These are phyloP conservation scores for Phasia obesa DNA, from an alignment of 2,888 invertebrate genomes.

Conservation along the genomic window DNA sequence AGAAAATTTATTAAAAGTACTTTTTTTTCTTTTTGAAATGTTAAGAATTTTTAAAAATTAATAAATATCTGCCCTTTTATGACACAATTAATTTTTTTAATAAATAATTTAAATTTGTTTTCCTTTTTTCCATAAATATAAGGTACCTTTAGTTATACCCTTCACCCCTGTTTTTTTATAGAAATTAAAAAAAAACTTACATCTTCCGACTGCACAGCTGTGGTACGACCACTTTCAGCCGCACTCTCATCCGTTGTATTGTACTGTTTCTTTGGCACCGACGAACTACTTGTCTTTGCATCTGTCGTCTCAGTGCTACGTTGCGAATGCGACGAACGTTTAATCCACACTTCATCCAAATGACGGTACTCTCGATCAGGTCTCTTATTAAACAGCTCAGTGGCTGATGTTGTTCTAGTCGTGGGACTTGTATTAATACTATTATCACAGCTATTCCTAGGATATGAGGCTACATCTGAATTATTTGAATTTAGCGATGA, in stretches of 20 bases:
- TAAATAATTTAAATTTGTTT: too few species aligned
- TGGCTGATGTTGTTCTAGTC: background rate
- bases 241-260: slow-evolving; percentile 75
- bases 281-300: slow-evolving; percentile 30
- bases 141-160: background rate
- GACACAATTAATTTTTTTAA: too few species aligned
- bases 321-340: slow-evolving; percentile 70
- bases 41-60: too few species aligned
- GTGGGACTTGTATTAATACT: slow-evolving; percentile 61
- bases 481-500: slow-evolving; percentile 76
- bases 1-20: too few species aligned
- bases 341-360: slow-evolving; percentile 80
- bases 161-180: background rate
- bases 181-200: slow-evolving; percentile 75
- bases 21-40: too few species aligned
- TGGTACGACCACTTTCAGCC: slow-evolving; percentile 72
- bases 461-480: slow-evolving; percentile 55
- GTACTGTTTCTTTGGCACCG: slow-evolving; percentile 72
- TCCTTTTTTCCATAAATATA: background rate
- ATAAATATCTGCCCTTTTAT: too few species aligned
- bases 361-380: slow-evolving; percentile 71
- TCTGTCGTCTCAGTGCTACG: background rate
- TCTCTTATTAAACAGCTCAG: slow-evolving; percentile 5
- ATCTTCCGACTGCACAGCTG: slow-evolving; percentile 78
- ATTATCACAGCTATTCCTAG: slow-evolving; percentile 78